A percentile compares a stretch with the other conserved stretches of the same genome.
Conservation (phyloP, 2,797 vertebrate species). For the Cossypha dichroa region DNA sequence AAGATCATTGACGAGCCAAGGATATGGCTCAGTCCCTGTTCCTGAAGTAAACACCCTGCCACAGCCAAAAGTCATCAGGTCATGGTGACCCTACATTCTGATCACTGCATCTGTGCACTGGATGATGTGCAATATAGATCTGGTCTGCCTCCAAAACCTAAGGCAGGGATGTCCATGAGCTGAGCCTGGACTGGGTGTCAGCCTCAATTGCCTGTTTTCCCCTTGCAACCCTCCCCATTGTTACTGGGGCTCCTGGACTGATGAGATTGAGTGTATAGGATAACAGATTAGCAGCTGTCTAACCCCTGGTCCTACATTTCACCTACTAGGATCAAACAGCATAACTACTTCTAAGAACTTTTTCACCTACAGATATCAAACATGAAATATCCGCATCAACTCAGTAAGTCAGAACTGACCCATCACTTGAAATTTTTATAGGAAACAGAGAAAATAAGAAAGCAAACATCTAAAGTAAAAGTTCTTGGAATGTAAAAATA, state of each 20-base stretch:
- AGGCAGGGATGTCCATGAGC: background rate
- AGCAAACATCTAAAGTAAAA: background rate
- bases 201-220: rapidly evolving
- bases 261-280: rapidly evolving
- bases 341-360: background rate
- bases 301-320: background rate
- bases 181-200: background rate
- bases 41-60: background rate
- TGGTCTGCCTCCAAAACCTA: background rate
- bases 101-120: background rate
- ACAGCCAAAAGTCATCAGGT: rapidly evolving
- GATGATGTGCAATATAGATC: rapidly evolving
- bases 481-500: background rate
- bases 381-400: background rate
- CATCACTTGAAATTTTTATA: background rate
- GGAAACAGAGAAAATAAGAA: background rate
- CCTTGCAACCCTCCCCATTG: background rate
- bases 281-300: background rate
- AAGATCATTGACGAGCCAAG: background rate
- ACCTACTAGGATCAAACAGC: background rate
- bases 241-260: rapidly evolving
- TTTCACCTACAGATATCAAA: background rate
- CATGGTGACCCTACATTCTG: background rate
- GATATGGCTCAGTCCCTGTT: background rate
- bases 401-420: background rate